A percentile compares a stretch with the other conserved stretches of the same genome.
Evolutionary conservation across 2,888 invertebrate species (phyloP).

Genomic region (Phlogophora meticulosa): DNA sequence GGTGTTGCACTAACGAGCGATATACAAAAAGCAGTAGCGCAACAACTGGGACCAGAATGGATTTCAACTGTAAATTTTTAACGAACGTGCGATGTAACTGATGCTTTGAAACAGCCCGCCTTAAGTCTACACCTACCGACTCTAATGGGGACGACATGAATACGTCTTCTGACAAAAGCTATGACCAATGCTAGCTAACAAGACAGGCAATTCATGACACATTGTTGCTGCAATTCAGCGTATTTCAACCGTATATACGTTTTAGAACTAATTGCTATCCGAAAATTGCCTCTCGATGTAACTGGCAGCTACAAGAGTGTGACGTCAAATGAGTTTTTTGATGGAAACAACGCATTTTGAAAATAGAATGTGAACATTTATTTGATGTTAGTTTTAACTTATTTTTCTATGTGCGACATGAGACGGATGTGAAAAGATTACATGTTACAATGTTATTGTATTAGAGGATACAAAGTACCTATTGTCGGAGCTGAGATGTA

Average conservation of each 20-base stretch:
- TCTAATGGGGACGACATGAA: constrained; percentile 42
- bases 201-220: constrained; percentile 43
- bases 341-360: constrained; percentile 29
- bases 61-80: constrained; percentile 39
- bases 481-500: constrained; percentile 24
- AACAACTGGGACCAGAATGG: constrained; percentile 7
- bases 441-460: constrained; percentile 43
- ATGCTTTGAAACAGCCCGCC: constrained; percentile 30
- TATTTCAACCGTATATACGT: constrained; percentile 35
- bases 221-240: constrained; percentile 41
- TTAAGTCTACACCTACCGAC: constrained; percentile 13
- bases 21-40: constrained; percentile 15
- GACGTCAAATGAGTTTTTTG: constrained; percentile 43
- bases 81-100: constrained; percentile 25
- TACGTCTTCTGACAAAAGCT: constrained; percentile 44
- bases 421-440: constrained; percentile 39
- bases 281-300: constrained; percentile 47
- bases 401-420: constrained; percentile 31
- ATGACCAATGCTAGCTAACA: constrained; percentile 35
- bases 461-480: constrained; percentile 49
- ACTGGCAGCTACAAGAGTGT: constrained; percentile 26
- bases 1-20: constrained; percentile 36
- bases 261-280: constrained; percentile 60
- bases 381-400: constrained; percentile 34
- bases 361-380: constrained; percentile 37